Conservation (phyloP, 2,888 invertebrate species). For the Ophion costatus region DNA sequence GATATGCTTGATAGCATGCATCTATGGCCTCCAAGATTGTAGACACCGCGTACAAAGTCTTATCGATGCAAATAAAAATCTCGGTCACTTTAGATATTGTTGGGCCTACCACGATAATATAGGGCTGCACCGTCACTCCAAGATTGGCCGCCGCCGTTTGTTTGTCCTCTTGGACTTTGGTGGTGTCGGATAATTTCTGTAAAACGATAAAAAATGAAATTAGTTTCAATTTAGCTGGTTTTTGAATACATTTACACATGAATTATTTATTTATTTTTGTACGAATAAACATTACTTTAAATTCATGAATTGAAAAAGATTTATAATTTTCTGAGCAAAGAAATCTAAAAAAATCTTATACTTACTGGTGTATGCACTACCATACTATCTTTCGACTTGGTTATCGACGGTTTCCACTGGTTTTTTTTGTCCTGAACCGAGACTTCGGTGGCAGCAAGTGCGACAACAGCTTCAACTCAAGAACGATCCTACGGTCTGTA, state of each 20-base stretch:
- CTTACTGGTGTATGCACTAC: slow-evolving; percentile 38
- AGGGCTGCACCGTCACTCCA: slow-evolving; percentile 32
- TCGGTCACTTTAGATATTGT: neutral
- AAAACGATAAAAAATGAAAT: too few relatives aligned
- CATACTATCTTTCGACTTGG: slow-evolving; percentile 44
- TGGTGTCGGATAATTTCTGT: slow-evolving; percentile 13
- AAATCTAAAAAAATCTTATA: slow-evolving; percentile 1
- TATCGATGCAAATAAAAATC: neutral
- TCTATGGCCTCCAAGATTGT: neutral
- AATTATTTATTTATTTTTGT: neutral
- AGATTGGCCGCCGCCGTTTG: neutral
- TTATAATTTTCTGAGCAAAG: neutral
- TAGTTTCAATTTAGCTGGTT: too few relatives aligned
- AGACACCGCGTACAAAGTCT: neutral
- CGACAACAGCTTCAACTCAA: slow-evolving; percentile 34
- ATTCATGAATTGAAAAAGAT: neutral
- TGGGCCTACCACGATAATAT: slow-evolving; percentile 41
- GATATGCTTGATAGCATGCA: neutral
- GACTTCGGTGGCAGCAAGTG: slow-evolving; percentile 48
- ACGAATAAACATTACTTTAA: neutral
- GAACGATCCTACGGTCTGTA: slow-evolving; percentile 25
- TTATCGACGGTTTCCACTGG: slow-evolving; percentile 56
- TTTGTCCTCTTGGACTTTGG: slow-evolving; percentile 24
- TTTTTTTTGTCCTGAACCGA: slow-evolving; percentile 16
- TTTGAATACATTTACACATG: neutral